phyloP scores from a whole-genome alignment of 2,113 vertebrate genomes.

The Toxostoma redivivum region DNA sequence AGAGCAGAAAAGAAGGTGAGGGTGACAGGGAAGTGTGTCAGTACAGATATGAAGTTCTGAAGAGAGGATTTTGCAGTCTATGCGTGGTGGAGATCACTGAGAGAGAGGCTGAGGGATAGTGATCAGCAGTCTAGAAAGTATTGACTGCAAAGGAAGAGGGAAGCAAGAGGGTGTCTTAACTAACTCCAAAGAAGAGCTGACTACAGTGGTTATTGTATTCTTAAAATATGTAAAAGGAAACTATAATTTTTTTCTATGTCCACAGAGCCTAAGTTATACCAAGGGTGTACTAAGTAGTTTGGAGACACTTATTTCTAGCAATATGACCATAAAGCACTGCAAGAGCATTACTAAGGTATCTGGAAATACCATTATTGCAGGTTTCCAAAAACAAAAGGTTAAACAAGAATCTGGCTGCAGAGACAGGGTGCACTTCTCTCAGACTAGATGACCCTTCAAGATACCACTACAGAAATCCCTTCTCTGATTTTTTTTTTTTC shows the following conservation, averaged over 20 bases:
- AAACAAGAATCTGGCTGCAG: background rate
- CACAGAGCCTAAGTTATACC: background rate
- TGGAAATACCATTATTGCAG: background rate
- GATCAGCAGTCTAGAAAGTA: background rate
- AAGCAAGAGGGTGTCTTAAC: background rate
- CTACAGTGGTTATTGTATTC: background rate
- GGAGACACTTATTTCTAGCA: background rate
- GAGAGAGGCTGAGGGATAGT: background rate
- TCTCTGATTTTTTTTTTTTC: background rate
- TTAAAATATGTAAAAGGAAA: background rate
- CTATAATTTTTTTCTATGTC: background rate
- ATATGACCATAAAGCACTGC: background rate
- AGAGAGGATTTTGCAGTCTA: background rate
- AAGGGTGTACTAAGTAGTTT: background rate
- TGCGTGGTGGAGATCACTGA: background rate
- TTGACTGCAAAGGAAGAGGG: background rate
- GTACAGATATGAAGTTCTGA: background rate
- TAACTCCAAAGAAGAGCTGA: background rate
- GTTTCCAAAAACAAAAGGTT: background rate
- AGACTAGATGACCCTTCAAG: background rate
- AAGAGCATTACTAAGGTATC: background rate
- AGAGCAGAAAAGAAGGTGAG: background rate
- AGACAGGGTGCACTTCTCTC: background rate
- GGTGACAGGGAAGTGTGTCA: accelerated
- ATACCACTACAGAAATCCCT: background rate